A percentile compares a stretch with the other conserved stretches of the same genome.
phyloP scores from a whole-genome alignment of 1,140 invertebrate species.

The Pachypeltis micranthus region DNA sequence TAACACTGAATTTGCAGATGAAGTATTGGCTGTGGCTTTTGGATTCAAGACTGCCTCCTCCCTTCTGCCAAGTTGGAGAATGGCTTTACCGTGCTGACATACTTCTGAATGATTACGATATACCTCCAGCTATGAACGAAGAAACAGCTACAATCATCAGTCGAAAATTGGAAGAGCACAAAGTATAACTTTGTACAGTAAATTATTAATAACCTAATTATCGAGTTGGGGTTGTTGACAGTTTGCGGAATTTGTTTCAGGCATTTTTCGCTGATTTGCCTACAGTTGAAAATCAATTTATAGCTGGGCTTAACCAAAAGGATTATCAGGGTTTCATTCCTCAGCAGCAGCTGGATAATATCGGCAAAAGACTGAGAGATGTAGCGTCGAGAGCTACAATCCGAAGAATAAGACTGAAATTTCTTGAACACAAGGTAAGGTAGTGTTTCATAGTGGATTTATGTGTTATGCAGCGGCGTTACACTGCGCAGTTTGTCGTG shows the following conservation, averaged over 20 bases:
- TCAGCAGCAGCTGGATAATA: conserved; percentile 63
- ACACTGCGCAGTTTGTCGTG: no score
- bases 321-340: conserved; percentile 48
- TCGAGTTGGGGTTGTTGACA: no score
- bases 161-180: conserved; percentile 78
- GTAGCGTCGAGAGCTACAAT: conserved; percentile 58
- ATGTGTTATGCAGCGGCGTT: no score
- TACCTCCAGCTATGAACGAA: conserved; percentile 69
- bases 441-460: no score
- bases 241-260: conserved; percentile 32
- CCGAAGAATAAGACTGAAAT: conserved; percentile 69
- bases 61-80: conserved; percentile 71
- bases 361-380: conserved; percentile 59
- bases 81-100: conserved; percentile 81
- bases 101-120: conserved; percentile 60
- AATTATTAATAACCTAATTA: not conserved
- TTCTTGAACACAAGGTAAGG: conserved; percentile 72
- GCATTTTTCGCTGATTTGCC: conserved; percentile 76
- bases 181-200: conserved; percentile 38
- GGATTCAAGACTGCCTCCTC: conserved; percentile 69
- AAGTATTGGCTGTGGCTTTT: conserved; percentile 73
- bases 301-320: conserved; percentile 47
- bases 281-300: conserved; percentile 60
- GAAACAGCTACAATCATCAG: conserved; percentile 75
- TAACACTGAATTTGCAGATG: conserved; percentile 44